phyloP scores from a whole-genome alignment of 2,113 vertebrate genomes.

The Oryzias curvinotus region DNA sequence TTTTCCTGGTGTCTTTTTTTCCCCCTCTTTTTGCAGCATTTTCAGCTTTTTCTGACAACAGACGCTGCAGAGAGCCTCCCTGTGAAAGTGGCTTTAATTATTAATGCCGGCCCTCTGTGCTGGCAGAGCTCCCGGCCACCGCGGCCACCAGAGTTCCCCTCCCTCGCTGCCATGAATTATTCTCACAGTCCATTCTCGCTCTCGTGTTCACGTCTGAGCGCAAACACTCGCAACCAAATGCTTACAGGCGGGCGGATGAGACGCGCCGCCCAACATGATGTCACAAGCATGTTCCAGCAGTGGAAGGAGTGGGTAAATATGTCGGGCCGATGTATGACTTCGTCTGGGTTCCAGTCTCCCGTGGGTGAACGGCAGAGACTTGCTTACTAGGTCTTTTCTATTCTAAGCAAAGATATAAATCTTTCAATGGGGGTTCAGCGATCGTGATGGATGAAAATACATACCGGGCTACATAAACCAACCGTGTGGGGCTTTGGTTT shows the following conservation, averaged over 20 bases:
- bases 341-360: too few species aligned
- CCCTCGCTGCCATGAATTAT: conserved; percentile 58
- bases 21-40: not conserved
- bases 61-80: conserved; percentile 64
- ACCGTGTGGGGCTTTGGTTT: too few species aligned
- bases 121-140: conserved; percentile 57
- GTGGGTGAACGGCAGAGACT: too few species aligned
- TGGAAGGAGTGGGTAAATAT: too few species aligned
- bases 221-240: not conserved
- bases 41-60: conserved; percentile 48
- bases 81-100: conserved; percentile 76
- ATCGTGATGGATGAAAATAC: too few species aligned
- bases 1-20: conserved; percentile 8
- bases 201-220: not conserved
- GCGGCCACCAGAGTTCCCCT: conserved; percentile 50
- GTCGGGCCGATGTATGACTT: too few species aligned
- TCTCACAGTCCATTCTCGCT: conserved; percentile 31
- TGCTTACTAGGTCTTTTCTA: too few species aligned
- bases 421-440: too few species aligned
- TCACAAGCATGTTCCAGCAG: not conserved
- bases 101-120: conserved; percentile 62
- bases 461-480: too few species aligned
- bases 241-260: conserved; percentile 7
- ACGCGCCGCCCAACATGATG: not conserved
- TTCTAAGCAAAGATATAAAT: too few species aligned